Evolutionary conservation across 2,113 vertebrate genomes (phyloP).

Genomic region (Oostethus manadensis): DNA sequence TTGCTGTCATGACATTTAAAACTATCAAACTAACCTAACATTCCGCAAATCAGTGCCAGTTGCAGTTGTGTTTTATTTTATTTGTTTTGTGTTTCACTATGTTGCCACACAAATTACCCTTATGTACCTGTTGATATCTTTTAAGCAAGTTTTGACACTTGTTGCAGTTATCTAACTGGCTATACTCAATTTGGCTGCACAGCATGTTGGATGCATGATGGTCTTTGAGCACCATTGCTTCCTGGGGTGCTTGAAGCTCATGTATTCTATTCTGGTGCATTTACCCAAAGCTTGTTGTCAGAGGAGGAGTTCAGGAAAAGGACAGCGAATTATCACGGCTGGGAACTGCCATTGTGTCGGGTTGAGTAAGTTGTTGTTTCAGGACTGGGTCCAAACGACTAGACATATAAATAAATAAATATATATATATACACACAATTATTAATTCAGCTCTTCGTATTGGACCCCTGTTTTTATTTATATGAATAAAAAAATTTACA

Average conservation of each 20-base stretch:
- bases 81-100: background rate
- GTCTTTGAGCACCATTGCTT: conserved; percentile 23
- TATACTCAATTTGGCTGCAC: conserved; percentile 4
- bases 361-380: conserved; percentile 14
- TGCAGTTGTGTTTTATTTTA: background rate
- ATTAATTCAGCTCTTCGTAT: too few species aligned
- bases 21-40: conserved; percentile 26
- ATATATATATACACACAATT: too few species aligned
- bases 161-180: conserved; percentile 17
- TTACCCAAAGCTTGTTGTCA: conserved; percentile 29
- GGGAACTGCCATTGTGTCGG: conserved; percentile 20
- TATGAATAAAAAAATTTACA: too few species aligned
- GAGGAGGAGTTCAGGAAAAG: conserved; percentile 38
- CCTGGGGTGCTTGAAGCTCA: conserved; percentile 26
- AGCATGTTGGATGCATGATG: conserved; percentile 21
- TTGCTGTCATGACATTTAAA: conserved; percentile 62
- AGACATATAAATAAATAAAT: too few species aligned
- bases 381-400: background rate
- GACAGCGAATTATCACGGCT: conserved; percentile 39
- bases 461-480: too few species aligned
- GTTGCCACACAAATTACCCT: background rate
- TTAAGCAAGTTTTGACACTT: background rate
- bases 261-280: conserved; percentile 40
- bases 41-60: conserved; percentile 9
- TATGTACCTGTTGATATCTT: conserved; percentile 6